These are phyloP conservation scores for Drosophila recens DNA, from an alignment of 2,888 invertebrate genomes.

Conservation along the genomic window DNA sequence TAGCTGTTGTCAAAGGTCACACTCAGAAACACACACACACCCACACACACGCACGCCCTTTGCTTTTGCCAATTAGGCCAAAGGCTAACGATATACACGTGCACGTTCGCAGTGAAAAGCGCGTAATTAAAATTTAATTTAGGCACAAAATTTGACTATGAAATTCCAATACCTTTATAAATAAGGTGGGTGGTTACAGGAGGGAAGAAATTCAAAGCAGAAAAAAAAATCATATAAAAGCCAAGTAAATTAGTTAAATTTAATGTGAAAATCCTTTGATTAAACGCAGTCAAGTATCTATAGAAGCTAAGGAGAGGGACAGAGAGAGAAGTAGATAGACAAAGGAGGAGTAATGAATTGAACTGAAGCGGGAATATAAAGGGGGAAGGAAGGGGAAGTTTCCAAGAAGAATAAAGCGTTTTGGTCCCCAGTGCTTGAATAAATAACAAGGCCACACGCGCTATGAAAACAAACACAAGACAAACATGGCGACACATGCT, in stretches of 20 bases:
- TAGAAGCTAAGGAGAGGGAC: constrained; percentile 24
- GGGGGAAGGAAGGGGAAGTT: not conserved
- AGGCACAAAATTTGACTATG: constrained; percentile 68
- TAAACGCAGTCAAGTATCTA: constrained; percentile 60
- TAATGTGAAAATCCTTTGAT: constrained; percentile 72
- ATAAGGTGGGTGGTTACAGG: not conserved
- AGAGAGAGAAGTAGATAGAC: too few relatives aligned
- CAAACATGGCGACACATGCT: constrained; percentile 64
- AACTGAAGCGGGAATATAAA: too few relatives aligned
- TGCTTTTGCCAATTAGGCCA: constrained; percentile 50
- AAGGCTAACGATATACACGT: constrained; percentile 27
- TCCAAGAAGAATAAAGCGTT: constrained; percentile 14
- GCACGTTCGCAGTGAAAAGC: constrained; percentile 34
- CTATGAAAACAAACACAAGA: constrained; percentile 55
- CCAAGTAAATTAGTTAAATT: constrained; percentile 69
- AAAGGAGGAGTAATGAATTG: not conserved
- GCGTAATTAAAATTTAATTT: constrained; percentile 76
- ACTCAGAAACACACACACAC: constrained; percentile 35
- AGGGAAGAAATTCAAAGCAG: constrained; percentile 1
- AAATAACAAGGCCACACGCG: constrained; percentile 50
- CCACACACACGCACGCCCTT: constrained; percentile 12
- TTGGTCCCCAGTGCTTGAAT: constrained; percentile 44
- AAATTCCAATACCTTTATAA: constrained; percentile 60
- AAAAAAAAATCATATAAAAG: constrained; percentile 47
- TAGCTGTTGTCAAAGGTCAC: constrained; percentile 57